These are phyloP conservation scores for Melinaea marsaeus DNA, from an alignment of 2,888 invertebrate species.

Conservation along the genomic window DNA sequence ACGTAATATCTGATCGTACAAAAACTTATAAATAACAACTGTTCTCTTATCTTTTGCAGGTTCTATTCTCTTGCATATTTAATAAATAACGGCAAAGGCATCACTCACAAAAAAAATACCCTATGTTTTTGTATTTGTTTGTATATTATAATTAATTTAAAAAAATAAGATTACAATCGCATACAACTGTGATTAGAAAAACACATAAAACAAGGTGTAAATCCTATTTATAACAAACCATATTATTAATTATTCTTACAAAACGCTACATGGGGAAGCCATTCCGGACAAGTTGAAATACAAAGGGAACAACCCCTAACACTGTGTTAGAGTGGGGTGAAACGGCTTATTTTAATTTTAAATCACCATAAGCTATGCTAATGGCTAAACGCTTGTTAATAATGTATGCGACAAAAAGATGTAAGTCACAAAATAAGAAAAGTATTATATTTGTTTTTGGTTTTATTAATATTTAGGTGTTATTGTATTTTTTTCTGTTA, in stretches of 20 bases:
- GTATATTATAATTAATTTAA: too few species aligned
- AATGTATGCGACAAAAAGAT: conserved; percentile 6
- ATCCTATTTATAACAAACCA: conserved; percentile 20
- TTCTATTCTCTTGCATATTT: too few species aligned
- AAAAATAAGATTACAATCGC: neutral
- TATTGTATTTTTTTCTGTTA: too few species aligned
- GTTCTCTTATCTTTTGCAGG: too few species aligned
- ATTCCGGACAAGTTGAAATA: conserved; percentile 31
- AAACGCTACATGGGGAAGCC: conserved; percentile 22
- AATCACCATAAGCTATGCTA: conserved; percentile 33
- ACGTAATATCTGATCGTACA: too few species aligned
- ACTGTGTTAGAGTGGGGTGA: conserved; percentile 22
- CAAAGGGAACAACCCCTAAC: conserved; percentile 28
- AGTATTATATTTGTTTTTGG: neutral
- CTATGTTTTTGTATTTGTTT: too few species aligned
- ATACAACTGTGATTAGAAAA: neutral
- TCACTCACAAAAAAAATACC: too few species aligned
- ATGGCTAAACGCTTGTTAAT: conserved; percentile 28
- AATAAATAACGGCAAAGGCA: too few species aligned
- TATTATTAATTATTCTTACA: conserved; percentile 30
- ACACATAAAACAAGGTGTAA: conserved; percentile 14
- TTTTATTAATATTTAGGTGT: neutral
- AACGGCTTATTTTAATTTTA: conserved; percentile 37
- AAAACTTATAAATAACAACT: too few species aligned
- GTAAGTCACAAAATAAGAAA: neutral